Evolutionary conservation across 1,140 invertebrate species (phyloP).

Genomic region (Bombus superbus): DNA sequence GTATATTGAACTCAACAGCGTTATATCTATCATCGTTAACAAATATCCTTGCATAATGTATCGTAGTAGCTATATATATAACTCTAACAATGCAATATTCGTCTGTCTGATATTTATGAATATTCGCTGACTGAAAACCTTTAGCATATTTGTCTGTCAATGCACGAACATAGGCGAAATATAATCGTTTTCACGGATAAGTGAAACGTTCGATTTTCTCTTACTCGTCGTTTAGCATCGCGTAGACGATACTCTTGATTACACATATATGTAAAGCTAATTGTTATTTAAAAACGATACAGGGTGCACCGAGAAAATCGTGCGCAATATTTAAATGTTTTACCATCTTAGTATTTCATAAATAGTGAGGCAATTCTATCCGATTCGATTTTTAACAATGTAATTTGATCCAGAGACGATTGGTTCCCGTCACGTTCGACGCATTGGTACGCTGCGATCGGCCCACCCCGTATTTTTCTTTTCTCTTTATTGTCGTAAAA

Average conservation of each 20-base stretch:
- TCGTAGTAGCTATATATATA: background rate
- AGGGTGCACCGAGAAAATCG: conserved; percentile 42
- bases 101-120: background rate
- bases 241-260: background rate
- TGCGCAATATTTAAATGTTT: background rate
- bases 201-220: conserved; percentile 8
- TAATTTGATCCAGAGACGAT: background rate
- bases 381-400: background rate
- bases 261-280: conserved; percentile 66
- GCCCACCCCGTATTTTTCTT: conserved; percentile 37
- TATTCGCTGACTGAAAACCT: background rate
- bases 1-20: background rate
- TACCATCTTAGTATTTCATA: background rate
- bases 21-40: background rate
- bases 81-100: background rate
- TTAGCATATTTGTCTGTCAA: background rate
- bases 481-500: conserved; percentile 76
- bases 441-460: background rate
- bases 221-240: conserved; percentile 3
- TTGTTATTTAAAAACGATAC: conserved; percentile 55
- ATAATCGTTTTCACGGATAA: conserved; percentile 10
- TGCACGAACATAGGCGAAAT: background rate
- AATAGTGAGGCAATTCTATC: background rate
- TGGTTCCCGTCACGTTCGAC: background rate
- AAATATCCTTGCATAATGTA: background rate